These are phyloP conservation scores for Peromyscus aztecus DNA, from an alignment of 2,797 vertebrate genomes.

Conservation along the genomic window DNA sequence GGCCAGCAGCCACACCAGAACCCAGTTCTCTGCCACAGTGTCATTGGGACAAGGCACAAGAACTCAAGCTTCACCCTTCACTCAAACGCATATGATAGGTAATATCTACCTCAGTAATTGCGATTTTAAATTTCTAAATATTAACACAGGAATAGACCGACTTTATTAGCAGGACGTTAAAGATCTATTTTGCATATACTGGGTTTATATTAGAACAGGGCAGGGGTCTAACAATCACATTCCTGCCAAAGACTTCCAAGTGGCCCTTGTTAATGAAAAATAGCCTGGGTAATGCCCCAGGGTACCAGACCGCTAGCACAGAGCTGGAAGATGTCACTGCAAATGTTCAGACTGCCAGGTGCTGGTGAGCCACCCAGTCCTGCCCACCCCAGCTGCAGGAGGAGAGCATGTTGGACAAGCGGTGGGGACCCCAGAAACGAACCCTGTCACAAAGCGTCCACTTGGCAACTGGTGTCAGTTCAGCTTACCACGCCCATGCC, in stretches of 20 bases:
- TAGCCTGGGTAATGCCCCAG: neutral
- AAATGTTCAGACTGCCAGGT: neutral
- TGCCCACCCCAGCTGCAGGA: neutral
- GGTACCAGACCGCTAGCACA: neutral
- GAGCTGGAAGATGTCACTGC: neutral
- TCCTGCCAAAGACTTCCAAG: neutral
- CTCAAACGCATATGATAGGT: neutral
- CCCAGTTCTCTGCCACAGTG: neutral
- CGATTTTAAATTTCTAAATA: constrained; percentile 32
- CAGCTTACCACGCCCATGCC: neutral
- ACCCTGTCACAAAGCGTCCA: constrained; percentile 1
- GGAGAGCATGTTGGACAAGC: neutral
- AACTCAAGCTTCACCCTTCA: neutral
- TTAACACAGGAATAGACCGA: neutral
- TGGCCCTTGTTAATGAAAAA: neutral
- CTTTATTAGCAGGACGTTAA: neutral
- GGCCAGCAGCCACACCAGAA: neutral
- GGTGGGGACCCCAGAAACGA: neutral
- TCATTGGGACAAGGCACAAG: constrained; percentile 24
- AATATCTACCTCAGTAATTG: neutral
- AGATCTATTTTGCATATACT: neutral
- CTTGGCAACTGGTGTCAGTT: neutral
- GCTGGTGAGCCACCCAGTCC: neutral
- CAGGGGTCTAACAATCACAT: neutral
- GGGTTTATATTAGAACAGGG: neutral